Conservation (phyloP, 2,113 vertebrate genomes). For the Melierax canorus region DNA sequence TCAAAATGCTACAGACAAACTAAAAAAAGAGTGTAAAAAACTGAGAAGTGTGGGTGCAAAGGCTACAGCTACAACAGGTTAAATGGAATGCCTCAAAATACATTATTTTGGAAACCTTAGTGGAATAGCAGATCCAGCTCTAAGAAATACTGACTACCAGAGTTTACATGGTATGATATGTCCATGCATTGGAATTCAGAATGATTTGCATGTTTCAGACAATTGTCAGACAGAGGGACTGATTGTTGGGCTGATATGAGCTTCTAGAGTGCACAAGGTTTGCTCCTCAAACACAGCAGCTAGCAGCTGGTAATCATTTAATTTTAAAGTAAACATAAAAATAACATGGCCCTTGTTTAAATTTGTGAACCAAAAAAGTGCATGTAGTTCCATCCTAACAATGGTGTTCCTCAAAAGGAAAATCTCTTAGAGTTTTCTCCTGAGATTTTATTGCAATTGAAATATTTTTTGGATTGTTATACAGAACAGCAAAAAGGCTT, state of each 20-base stretch:
- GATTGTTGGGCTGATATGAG: background rate
- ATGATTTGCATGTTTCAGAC: background rate
- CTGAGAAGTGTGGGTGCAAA: background rate
- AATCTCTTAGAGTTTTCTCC: background rate
- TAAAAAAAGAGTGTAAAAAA: background rate
- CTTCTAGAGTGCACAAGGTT: background rate
- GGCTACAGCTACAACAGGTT: background rate
- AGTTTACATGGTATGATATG: background rate
- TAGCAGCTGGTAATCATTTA: background rate
- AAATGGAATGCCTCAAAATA: background rate
- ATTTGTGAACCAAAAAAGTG: background rate
- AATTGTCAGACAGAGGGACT: background rate
- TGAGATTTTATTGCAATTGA: background rate
- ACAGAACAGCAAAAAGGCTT: background rate
- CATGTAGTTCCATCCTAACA: background rate
- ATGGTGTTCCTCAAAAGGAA: background rate
- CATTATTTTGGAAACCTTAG: accelerated
- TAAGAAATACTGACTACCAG: background rate
- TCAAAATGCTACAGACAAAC: background rate
- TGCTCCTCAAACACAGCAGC: background rate
- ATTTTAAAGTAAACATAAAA: background rate
- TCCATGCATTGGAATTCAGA: background rate
- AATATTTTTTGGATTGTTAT: background rate
- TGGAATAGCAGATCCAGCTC: background rate
- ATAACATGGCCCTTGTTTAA: background rate